Conservation (phyloP, 2,113 vertebrate genomes). For the Thalassarche chlororhynchos region DNA sequence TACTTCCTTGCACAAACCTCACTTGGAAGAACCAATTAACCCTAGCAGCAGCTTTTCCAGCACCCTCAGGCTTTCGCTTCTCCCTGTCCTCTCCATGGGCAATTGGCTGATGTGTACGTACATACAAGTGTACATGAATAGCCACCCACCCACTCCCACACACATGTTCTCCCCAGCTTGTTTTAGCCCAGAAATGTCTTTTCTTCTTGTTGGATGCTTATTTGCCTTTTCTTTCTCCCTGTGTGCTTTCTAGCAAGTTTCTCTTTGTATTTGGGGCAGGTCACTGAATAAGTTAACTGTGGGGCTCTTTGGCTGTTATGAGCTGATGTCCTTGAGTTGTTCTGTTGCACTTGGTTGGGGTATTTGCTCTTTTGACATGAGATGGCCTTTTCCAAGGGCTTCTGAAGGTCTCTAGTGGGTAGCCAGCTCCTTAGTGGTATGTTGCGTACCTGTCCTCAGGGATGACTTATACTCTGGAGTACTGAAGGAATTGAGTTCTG, state of each 20-base stretch:
- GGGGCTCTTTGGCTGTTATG: background rate
- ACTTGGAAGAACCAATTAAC: background rate
- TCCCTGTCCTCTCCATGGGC: background rate
- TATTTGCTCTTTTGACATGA: background rate
- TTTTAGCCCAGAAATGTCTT: background rate
- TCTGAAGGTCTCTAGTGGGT: background rate
- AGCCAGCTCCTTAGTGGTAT: background rate
- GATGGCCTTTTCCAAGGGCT: background rate
- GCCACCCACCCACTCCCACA: too few relatives aligned
- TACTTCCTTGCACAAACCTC: background rate
- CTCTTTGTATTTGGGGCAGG: background rate
- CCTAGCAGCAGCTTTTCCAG: background rate
- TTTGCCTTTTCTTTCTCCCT: background rate
- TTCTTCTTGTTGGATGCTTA: background rate
- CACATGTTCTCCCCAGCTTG: background rate
- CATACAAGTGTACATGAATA: background rate
- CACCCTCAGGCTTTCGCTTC: background rate
- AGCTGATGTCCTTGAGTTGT: background rate
- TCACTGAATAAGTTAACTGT: background rate
- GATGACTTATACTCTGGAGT: background rate
- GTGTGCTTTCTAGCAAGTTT: background rate
- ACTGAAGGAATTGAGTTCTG: background rate
- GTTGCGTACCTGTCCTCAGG: background rate
- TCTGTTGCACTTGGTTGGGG: background rate
- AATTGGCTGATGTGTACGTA: background rate